These are phyloP conservation scores for Pseudopodoces humilis DNA, from an alignment of 2,113 vertebrate species.

Conservation along the genomic window DNA sequence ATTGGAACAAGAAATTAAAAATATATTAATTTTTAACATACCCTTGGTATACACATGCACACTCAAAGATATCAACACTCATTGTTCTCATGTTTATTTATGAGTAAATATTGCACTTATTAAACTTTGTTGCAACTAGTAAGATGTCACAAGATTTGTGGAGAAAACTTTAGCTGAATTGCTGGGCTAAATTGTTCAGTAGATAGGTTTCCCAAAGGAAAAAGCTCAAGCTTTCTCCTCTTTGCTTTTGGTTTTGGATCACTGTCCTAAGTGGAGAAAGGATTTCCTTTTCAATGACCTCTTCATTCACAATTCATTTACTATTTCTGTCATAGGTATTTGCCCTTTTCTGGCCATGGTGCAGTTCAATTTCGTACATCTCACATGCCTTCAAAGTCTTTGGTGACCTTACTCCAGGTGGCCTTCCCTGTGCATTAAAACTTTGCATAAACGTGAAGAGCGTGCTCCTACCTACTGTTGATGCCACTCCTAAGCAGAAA, in stretches of 20 bases:
- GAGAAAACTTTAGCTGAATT: neutral
- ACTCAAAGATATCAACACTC: neutral
- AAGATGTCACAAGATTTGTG: neutral
- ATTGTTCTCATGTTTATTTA: neutral
- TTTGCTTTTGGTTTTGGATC: neutral
- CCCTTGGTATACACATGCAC: fast-evolving
- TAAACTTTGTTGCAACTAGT: neutral
- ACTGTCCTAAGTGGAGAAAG: neutral
- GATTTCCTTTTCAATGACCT: neutral
- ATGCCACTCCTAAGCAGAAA: neutral
- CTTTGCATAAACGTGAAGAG: too few species aligned
- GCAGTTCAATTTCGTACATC: neutral
- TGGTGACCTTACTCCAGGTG: neutral
- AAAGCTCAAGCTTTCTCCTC: neutral
- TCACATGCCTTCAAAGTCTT: fast-evolving
- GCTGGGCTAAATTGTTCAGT: neutral
- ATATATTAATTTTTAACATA: neutral
- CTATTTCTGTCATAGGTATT: neutral
- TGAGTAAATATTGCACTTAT: neutral
- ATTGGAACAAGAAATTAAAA: neutral
- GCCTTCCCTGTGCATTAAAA: fast-evolving
- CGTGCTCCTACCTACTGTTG: fast-evolving
- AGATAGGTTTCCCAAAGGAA: neutral
- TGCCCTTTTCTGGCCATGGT: fast-evolving
- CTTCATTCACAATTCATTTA: neutral